Evolutionary conservation across 2,888 invertebrate genomes (phyloP), one percentile per base, ranked within the genome.

Genomic region (Leptopilina drosophilae): DNA sequence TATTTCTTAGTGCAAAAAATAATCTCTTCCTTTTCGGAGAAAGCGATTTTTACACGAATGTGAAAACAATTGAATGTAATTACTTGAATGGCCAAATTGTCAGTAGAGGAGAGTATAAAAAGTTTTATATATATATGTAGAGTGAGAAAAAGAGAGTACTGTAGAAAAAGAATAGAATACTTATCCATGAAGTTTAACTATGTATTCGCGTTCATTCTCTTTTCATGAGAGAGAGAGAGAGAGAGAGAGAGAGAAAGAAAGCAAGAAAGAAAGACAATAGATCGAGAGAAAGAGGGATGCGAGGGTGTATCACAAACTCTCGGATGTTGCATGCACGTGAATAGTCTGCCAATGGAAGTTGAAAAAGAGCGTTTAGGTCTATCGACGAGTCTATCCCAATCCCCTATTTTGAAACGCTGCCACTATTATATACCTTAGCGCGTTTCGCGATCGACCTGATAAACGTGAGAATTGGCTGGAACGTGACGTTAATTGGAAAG

Each of bases 401-500:
- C 26, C 56, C 56, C 7, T 42, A 26, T 26, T 69, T 53, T 73
- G n/a, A 73, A 73, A 33, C 56, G 73, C 64, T 78, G 20, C 49
- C 20, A 64, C 78, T 69, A 75, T 78, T 75, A 78, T 49, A 49
- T 73, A 49, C 53, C 20, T 73, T 64, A 75, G 33, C 64, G 56
- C 75, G 73, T 64, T 76, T 62, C 42, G 46, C 62, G 33, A 67
- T 76, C 46, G 49, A 56, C 33, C 26, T 67, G 76, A 80, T 80
- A 77, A 80, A 46, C 40, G 77, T 62, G 77, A 77, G 66, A 80
- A 78, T 80, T 77, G 76, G 76, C 76, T 46, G 76, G 64, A 76
- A 64, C 76, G 67, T 76, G 77, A 69, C 78, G 69, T 76, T 80
- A 78, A 80, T 80, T 80, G 76, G 76, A 80, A 80, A 80, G 69